Base-by-base conservation (phyloP, 2,113 vertebrate species). In the Pseudonaja textilis region DNA sequence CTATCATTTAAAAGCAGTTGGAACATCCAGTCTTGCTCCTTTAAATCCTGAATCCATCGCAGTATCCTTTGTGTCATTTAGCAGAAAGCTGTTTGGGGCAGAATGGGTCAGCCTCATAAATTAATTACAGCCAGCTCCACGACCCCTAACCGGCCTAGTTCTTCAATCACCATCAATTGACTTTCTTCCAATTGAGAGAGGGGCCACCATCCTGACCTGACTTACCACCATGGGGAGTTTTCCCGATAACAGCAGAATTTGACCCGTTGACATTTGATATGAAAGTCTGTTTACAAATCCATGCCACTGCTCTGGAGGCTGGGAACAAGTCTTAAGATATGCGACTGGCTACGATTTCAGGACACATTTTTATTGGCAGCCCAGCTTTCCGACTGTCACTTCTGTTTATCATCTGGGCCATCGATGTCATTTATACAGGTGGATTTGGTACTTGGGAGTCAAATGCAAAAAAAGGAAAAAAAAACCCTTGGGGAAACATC, bases 51-150 rank as follows among this genome's bases (percentile, higher is more conserved):
- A 94, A 34, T 93, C 39, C 93, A 5, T 74, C 95, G 42, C 39
- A 61, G 45, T 74, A 81, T 86, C 88, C 88, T 88, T 91, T 61
- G 55, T 95, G 69, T 81, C 94, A 55, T 61, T 93, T 89, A 94
- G 92, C 89, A 90, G 64, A 94, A 64, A 90, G 86, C 69, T 91
- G 47, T 69, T 34, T 16, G 89, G 57, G 4, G 61, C 91, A 85
- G 93, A 95, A 87, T 50, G 54, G 94, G 95, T 90, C 94, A 95
- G 55, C 74, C 93, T 93, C 81, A 89, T 92, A 91, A 95, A 96
- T 94, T 94, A 93, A 94, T 95, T 91, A 94, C 92, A 94, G 91
- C 14, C 93, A 92, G 88, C 69, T 95, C 95, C 92, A 5, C 69
- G 95, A 96, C 94, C 92, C 94, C 61, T 74, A 96, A 42, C 86